Evolutionary conservation across 2,113 vertebrate genomes (phyloP).

Genomic region (Hucho hucho): DNA sequence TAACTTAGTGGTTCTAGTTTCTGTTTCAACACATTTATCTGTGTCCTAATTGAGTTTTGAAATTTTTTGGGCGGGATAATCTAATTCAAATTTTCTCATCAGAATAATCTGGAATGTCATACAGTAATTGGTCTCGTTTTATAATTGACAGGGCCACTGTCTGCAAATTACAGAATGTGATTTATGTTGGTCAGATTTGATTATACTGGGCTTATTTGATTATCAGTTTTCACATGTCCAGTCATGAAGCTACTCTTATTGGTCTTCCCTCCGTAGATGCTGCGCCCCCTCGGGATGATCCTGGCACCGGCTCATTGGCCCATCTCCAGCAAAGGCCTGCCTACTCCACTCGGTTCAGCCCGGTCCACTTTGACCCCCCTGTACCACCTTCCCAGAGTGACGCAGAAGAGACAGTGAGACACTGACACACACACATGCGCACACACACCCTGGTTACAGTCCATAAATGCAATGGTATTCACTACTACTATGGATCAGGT

Average conservation of each 20-base stretch:
- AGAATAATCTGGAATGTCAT: background rate
- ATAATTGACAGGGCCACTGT: background rate
- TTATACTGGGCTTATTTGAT: background rate
- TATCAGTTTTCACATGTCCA: background rate
- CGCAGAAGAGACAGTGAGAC: constrained; percentile 55
- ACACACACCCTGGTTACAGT: background rate
- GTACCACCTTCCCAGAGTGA: constrained; percentile 45
- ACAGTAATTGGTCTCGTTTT: background rate
- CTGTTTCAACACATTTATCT: background rate
- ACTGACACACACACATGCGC: background rate
- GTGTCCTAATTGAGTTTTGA: background rate
- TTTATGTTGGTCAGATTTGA: background rate
- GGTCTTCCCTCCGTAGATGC: constrained; percentile 54
- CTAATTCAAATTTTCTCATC: background rate
- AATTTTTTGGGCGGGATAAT: background rate
- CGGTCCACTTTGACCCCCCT: constrained; percentile 65
- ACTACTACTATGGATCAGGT: background rate
- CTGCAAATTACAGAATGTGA: background rate
- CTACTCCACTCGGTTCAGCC: constrained; percentile 58
- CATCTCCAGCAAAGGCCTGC: constrained; percentile 57
- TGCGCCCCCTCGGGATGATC: constrained; percentile 69
- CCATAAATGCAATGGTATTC: background rate
- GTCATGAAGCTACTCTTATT: background rate
- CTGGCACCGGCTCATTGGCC: constrained; percentile 53
- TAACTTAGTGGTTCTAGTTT: background rate